phyloP scores from a whole-genome alignment of 1,140 invertebrate genomes.

The Trichoplusia ni region DNA sequence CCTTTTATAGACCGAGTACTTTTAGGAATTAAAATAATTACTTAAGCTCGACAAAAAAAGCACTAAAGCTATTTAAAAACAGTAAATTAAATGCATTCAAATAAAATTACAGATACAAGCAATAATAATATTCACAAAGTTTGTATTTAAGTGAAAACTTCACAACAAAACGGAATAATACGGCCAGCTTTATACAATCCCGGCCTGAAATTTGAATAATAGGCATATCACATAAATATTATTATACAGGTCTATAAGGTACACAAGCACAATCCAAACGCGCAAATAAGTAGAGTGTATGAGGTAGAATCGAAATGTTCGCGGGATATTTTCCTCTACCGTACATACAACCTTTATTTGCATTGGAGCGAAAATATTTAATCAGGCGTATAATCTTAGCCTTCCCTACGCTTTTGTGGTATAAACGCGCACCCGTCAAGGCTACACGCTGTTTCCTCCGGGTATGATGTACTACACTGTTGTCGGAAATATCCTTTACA shows the following conservation, averaged over 20 bases:
- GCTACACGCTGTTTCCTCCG: conserved; percentile 12
- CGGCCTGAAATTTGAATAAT: conserved; percentile 9
- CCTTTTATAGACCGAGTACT: no score
- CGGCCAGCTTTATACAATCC: conserved; percentile 10
- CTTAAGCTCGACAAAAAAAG: no score
- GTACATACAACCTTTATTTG: conserved; percentile 54
- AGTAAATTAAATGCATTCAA: no score
- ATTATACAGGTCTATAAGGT: neutral
- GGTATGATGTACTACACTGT: neutral
- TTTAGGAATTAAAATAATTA: no score
- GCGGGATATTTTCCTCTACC: conserved; percentile 48
- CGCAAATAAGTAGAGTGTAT: conserved; percentile 22
- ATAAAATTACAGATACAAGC: no score
- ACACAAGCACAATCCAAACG: conserved; percentile 13
- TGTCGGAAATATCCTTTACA: neutral
- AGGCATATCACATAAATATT: neutral
- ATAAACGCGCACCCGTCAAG: conserved; percentile 49
- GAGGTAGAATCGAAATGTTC: conserved; percentile 59
- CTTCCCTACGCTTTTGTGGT: conserved; percentile 60
- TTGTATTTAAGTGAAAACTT: neutral
- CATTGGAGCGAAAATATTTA: conserved; percentile 73
- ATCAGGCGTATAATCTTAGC: conserved; percentile 72
- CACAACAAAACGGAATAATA: conserved; percentile 1
- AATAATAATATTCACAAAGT: no score
- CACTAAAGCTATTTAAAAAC: no score